phyloP scores from a whole-genome alignment of 2,113 vertebrate species.

The Echinops telfairi region DNA sequence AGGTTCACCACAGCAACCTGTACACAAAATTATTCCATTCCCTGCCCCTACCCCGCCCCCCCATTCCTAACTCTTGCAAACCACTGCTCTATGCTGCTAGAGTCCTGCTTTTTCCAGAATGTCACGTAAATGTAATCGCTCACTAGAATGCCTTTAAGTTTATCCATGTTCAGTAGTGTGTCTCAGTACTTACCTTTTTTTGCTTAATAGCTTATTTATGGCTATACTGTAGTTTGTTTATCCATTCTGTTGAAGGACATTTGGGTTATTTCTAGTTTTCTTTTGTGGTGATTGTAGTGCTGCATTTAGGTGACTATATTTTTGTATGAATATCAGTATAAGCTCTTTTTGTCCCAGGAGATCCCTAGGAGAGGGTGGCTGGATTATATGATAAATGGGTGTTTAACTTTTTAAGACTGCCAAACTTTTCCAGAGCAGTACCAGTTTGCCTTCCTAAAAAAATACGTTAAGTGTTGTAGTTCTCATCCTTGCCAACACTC shows the following conservation, averaged over 20 bases:
- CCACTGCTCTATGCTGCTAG: not conserved
- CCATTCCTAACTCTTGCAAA: not conserved
- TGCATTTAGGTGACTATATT: not conserved
- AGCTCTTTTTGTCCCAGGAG: not conserved
- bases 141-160: not conserved
- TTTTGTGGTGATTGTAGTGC: not conserved
- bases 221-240: not conserved
- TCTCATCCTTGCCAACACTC: not conserved
- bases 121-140: not conserved
- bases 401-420: not conserved
- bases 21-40: not conserved
- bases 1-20: not conserved
- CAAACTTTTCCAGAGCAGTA: not conserved
- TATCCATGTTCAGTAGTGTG: not conserved
- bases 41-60: not conserved
- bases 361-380: not conserved
- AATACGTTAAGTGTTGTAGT: not conserved
- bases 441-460: not conserved
- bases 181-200: not conserved
- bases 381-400: not conserved
- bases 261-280: slow-evolving; percentile 28
- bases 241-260: not conserved
- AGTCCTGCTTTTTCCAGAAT: slow-evolving; percentile 17
- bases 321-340: not conserved
- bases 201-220: not conserved